Conservation (phyloP, 2,888 invertebrate genomes). For the Anaspis maculata region DNA sequence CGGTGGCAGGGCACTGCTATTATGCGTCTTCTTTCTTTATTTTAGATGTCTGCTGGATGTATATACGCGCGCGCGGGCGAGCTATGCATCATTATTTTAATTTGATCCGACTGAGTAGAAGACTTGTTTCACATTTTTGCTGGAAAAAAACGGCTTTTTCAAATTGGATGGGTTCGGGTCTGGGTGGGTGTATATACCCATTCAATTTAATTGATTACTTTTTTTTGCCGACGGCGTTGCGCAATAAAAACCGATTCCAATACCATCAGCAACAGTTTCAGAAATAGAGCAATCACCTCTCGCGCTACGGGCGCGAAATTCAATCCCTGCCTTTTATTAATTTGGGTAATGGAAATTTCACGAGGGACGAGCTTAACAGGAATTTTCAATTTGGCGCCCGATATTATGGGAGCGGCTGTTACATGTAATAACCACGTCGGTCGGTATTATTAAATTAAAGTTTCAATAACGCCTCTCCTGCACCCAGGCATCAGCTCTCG, state of each 20-base stretch:
- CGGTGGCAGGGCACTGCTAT: too few species aligned
- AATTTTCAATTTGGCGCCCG: slow-evolving; percentile 35
- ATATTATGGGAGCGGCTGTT: slow-evolving; percentile 23
- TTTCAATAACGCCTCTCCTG: slow-evolving; percentile 20
- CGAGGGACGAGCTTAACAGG: slow-evolving; percentile 33
- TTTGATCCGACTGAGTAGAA: too few species aligned
- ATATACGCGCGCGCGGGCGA: background rate
- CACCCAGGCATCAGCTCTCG: too few species aligned
- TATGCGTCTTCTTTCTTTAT: background rate
- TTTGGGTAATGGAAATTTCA: slow-evolving; percentile 37
- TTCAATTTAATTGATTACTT: too few species aligned
- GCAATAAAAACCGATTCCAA: too few species aligned
- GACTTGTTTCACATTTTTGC: too few species aligned
- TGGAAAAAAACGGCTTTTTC: too few species aligned
- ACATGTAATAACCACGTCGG: slow-evolving; percentile 16
- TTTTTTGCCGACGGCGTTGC: background rate
- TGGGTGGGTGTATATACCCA: too few species aligned
- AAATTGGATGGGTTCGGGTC: too few species aligned
- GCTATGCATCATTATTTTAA: too few species aligned
- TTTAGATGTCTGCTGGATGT: background rate
- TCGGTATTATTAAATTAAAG: slow-evolving; percentile 19
- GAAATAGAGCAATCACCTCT: background rate
- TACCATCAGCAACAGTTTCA: too few species aligned
- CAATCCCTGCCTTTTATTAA: slow-evolving; percentile 27
- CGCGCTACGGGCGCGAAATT: slow-evolving; percentile 3